Conservation (phyloP, 2,888 invertebrate genomes). For the Lapara coniferarum region DNA sequence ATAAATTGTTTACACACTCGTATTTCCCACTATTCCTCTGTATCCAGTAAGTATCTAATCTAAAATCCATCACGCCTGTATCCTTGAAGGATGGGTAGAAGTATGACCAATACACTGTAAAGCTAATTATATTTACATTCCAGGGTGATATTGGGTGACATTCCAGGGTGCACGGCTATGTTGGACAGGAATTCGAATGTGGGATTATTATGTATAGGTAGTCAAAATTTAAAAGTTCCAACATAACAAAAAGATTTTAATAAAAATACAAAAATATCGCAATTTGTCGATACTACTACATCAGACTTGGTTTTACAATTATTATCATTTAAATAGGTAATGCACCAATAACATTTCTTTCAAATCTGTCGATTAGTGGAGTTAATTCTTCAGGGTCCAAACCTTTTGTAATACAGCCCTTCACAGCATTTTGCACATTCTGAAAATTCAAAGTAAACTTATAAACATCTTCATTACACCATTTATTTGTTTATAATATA, state of each 20-base stretch:
- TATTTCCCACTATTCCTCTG: too few relatives aligned
- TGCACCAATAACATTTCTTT: conserved; percentile 56
- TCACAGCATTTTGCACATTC: conserved; percentile 57
- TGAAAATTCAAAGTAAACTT: conserved; percentile 46
- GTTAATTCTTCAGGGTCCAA: conserved; percentile 43
- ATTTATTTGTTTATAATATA: too few relatives aligned
- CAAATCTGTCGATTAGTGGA: conserved; percentile 53
- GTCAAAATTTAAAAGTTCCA: too few relatives aligned
- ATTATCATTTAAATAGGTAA: conserved; percentile 47
- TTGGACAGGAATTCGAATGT: background rate
- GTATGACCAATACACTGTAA: too few relatives aligned
- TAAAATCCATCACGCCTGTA: too few relatives aligned
- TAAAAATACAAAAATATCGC: too few relatives aligned
- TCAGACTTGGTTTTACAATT: background rate
- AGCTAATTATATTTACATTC: background rate
- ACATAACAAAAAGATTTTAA: too few relatives aligned
- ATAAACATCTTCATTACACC: background rate
- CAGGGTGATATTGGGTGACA: background rate
- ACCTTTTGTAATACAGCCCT: conserved; percentile 37
- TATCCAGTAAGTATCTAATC: too few relatives aligned
- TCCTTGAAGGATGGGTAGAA: too few relatives aligned
- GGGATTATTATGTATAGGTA: too few relatives aligned
- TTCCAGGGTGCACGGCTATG: too few relatives aligned
- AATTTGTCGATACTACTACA: background rate
- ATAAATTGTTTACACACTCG: too few relatives aligned